Evolutionary conservation across 2,113 vertebrate genomes (phyloP).

Genomic region (Oriolus oriolus): DNA sequence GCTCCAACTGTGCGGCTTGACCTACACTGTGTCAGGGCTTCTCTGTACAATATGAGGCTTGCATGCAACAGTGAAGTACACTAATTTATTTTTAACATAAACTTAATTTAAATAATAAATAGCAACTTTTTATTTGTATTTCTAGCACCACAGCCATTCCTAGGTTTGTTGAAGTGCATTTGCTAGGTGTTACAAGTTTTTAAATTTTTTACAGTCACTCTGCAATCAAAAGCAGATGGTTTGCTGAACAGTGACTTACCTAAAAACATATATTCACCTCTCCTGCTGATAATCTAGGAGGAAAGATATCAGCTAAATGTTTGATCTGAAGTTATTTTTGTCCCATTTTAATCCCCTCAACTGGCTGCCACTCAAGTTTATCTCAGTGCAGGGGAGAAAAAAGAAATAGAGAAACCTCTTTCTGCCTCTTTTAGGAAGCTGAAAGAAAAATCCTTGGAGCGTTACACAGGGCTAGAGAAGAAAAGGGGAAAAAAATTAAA

Average conservation of each 20-base stretch:
- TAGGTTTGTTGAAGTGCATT: neutral
- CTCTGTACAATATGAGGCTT: neutral
- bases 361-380: neutral
- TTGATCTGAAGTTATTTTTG: conserved; percentile 37
- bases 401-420: neutral
- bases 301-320: conserved; percentile 15
- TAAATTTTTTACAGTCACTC: neutral
- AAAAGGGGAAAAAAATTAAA: neutral
- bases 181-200: neutral
- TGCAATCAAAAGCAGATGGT: neutral
- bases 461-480: neutral
- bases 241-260: neutral
- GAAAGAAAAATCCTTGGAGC: neutral
- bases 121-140: neutral
- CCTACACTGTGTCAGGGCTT: neutral
- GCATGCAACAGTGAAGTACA: neutral
- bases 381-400: neutral
- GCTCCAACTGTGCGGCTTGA: neutral
- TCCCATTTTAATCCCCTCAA: conserved; percentile 3
- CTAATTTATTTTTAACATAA: neutral
- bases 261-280: neutral
- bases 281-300: neutral
- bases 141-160: neutral
- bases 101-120: neutral
- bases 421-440: neutral